These are phyloP conservation scores for Erythrocercus mccallii DNA, from an alignment of 2,113 vertebrate species.

Conservation along the genomic window DNA sequence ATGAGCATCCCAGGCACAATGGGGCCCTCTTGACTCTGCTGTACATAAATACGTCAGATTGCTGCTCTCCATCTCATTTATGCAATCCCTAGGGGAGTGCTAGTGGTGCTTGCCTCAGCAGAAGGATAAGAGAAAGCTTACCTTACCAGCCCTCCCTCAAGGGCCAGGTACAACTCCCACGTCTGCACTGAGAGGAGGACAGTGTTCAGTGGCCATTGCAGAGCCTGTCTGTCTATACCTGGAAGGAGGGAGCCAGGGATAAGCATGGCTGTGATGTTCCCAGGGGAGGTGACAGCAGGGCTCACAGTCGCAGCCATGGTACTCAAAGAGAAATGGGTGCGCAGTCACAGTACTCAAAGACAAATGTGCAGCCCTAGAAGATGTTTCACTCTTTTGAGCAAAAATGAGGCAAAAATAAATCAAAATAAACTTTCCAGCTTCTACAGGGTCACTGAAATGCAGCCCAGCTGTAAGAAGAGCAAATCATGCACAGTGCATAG, in stretches of 20 bases:
- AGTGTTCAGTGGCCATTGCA: accelerated
- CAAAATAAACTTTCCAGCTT: not conserved
- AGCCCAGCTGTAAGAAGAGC: not conserved
- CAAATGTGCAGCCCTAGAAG: not conserved
- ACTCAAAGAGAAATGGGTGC: not conserved
- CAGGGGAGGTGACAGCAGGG: not conserved
- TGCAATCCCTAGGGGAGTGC: not conserved
- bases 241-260: not conserved
- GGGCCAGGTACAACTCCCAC: not conserved
- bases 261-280: not conserved
- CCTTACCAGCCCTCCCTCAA: not conserved
- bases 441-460: not conserved
- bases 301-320: no score
- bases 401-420: not conserved
- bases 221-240: not conserved
- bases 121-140: not conserved
- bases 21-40: not conserved
- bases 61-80: not conserved
- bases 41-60: not conserved
- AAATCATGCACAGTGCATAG: not conserved
- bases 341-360: not conserved
- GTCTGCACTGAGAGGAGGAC: not conserved
- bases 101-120: not conserved
- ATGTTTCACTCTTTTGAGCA: not conserved
- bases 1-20: not conserved